These are phyloP conservation scores for Oreocharis arfaki DNA, from an alignment of 2,113 vertebrate species.

Conservation along the genomic window DNA sequence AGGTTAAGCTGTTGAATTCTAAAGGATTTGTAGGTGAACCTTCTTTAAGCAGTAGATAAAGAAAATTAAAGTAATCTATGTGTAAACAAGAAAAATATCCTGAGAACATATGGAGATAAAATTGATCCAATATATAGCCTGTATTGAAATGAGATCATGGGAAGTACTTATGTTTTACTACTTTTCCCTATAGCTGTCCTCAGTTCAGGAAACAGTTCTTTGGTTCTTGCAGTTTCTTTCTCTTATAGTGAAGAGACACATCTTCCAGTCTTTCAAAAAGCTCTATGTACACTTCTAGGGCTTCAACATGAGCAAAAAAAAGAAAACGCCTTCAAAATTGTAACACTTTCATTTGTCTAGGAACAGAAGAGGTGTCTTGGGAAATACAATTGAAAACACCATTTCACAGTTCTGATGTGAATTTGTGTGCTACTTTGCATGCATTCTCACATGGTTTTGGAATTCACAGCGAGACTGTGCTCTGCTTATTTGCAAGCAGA, in stretches of 20 bases:
- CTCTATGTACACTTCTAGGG: background rate
- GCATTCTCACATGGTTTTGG: background rate
- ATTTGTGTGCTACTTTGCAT: background rate
- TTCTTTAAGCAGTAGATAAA: slow-evolving; percentile 57
- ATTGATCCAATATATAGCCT: background rate
- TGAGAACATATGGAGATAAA: slow-evolving; percentile 34
- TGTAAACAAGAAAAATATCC: slow-evolving; percentile 38
- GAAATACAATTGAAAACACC: background rate
- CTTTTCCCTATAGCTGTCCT: background rate
- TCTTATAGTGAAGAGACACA: background rate
- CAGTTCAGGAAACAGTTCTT: background rate
- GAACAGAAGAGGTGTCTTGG: background rate
- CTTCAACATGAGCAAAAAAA: background rate
- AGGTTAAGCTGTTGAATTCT: slow-evolving; percentile 47
- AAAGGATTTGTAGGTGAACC: slow-evolving; percentile 40
- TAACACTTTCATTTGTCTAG: background rate
- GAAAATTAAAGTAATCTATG: slow-evolving; percentile 58
- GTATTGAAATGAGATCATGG: background rate
- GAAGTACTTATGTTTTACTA: background rate
- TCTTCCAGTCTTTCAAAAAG: background rate
- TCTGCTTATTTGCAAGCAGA: background rate
- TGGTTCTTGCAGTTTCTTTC: background rate
- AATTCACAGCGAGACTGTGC: background rate
- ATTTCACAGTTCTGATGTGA: background rate
- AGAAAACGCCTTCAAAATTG: background rate